These are phyloP conservation scores for Neolamprologus sp. DNA, from an alignment of 2,113 vertebrate species.

Conservation along the genomic window DNA sequence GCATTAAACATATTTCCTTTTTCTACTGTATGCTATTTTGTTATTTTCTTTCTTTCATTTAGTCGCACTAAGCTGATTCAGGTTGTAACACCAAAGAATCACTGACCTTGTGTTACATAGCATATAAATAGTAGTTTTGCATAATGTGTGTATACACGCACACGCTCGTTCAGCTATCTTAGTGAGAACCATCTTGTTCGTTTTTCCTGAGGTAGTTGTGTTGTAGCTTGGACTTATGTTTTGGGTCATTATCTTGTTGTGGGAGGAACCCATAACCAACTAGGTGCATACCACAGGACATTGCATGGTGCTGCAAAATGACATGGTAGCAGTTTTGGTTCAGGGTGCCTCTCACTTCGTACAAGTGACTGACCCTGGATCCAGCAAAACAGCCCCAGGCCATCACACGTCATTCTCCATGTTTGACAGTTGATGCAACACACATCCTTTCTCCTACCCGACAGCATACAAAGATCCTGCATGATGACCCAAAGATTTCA, in stretches of 20 bases:
- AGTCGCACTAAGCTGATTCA: not conserved
- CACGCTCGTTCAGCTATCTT: not conserved
- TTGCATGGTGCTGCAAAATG: not conserved
- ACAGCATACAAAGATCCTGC: not conserved
- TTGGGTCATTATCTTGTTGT: not conserved
- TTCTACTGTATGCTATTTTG: not conserved
- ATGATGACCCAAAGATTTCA: not conserved
- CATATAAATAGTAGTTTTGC: not conserved
- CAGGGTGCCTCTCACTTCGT: not conserved
- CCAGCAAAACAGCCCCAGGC: not conserved
- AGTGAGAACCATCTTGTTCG: not conserved
- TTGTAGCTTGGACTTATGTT: not conserved
- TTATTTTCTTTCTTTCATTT: not conserved
- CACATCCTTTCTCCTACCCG: not conserved
- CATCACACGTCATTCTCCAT: not conserved
- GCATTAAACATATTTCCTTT: not conserved
- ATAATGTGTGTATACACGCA: not conserved
- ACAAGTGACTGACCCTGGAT: not conserved
- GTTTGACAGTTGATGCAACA: not conserved
- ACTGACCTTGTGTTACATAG: not conserved
- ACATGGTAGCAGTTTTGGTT: not conserved
- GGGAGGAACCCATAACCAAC: not conserved
- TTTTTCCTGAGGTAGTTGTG: not conserved
- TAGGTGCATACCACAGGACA: not conserved
- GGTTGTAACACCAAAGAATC: not conserved